phyloP scores from a whole-genome alignment of 2,797 vertebrate genomes.

The Gallinago nigripennis region DNA sequence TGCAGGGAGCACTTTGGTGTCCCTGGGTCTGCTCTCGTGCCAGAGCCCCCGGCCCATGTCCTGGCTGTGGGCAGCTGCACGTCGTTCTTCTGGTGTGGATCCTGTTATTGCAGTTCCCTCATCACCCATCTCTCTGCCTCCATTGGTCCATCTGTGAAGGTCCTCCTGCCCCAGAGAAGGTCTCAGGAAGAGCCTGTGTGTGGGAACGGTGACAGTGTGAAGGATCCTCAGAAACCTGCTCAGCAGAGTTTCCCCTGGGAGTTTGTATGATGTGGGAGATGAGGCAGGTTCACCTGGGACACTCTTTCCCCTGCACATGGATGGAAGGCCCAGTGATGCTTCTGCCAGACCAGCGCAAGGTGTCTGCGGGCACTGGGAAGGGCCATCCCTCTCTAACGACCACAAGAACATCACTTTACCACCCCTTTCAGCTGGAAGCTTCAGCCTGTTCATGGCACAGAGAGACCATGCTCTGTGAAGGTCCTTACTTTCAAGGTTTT shows the following conservation, averaged over 20 bases:
- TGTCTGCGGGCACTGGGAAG: background rate
- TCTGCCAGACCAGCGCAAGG: too few relatives aligned
- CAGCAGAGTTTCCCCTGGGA: background rate
- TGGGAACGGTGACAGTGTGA: rapidly evolving
- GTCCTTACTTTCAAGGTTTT: background rate
- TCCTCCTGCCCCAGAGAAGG: too few relatives aligned
- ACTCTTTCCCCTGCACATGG: rapidly evolving
- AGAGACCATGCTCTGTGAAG: background rate
- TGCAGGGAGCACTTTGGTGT: too few relatives aligned
- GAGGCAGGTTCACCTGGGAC: too few relatives aligned
- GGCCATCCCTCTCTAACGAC: background rate
- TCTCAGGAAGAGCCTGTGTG: too few relatives aligned
- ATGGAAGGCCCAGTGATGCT: background rate
- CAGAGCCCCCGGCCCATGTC: rapidly evolving
- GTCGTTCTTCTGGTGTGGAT: background rate
- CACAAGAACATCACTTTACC: background rate
- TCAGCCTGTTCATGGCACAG: background rate
- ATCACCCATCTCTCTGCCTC: background rate
- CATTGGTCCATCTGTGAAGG: rapidly evolving
- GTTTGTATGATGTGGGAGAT: background rate
- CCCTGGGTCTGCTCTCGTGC: background rate
- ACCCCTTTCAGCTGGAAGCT: background rate
- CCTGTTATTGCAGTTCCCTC: background rate
- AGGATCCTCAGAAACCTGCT: background rate
- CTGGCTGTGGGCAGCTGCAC: rapidly evolving